Base-by-base conservation (phyloP, 92 coral and sea anemone species). In the Zoanthus sociatus region DNA sequence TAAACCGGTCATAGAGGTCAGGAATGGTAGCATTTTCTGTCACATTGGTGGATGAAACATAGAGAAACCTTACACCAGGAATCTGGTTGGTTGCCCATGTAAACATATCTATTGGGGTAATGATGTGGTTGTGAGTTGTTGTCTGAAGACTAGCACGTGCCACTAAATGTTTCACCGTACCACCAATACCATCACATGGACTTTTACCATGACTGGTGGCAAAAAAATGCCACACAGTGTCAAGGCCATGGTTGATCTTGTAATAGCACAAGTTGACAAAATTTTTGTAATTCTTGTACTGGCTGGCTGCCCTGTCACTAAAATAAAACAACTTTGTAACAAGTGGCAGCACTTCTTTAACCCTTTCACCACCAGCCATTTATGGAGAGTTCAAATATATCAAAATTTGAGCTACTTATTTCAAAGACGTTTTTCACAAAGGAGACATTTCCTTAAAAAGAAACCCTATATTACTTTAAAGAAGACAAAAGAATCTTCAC, bases 251-350 rank as follows among this genome's bases (percentile, higher is more conserved):
- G 74, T 70, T n/a, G 32, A 31, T 58, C 54, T 81, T 45, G 54
- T 81, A 55, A 46, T 67, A 47, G 77, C 87, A 82, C 60, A 82
- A 45, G 75, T 82, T 82, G 42, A n/a, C 46, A 31, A 82, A 82
- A 68, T 81, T 68, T 67, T 82, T 82, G 30, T 26, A 82, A 68
- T 82, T 82, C 77, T 82, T 82, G 63, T 82, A 82, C 64, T 82
- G 77, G 64, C 77, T 82, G 56, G 87, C 87, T 45, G 74, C 85
- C 64, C 76, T 77, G 68, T 82, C 75, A 82, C 87, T 60, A 26
- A 83, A 68, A 21, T 68, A 83, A 56, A 32, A 26, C 64, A 83
- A 54, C 78, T 47, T 47, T 48, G 42, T 26, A 69, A 69, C 47
- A 70, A 17, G 47, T 69, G 87, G 87, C 44, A 83, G 26, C 30